These are phyloP conservation scores for Mola mola DNA, from an alignment of 2,113 vertebrate species.

Conservation along the genomic window DNA sequence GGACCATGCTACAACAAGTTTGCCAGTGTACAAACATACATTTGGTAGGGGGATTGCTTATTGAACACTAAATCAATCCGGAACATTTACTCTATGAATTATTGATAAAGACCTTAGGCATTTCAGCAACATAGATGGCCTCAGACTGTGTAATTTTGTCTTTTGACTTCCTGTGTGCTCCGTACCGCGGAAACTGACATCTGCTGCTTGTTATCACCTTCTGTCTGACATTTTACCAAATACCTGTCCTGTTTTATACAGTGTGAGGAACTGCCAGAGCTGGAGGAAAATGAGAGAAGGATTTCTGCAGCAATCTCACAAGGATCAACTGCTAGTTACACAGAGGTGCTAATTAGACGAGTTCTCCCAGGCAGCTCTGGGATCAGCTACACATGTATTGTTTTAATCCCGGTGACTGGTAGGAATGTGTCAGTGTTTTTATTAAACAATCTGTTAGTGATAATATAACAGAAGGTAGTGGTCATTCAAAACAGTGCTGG, in stretches of 20 bases:
- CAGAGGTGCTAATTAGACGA: not conserved
- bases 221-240: not conserved
- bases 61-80: not conserved
- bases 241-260: not conserved
- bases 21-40: too few species aligned
- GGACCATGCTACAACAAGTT: too few species aligned
- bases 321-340: not conserved
- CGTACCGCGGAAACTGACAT: not conserved
- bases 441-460: not conserved
- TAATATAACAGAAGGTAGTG: too few species aligned
- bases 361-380: not conserved
- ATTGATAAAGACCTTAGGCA: not conserved
- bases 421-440: not conserved
- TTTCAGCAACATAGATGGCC: not conserved
- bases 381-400: conserved; percentile 1
- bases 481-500: too few species aligned
- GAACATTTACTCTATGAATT: conserved; percentile 7
- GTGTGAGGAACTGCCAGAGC: not conserved
- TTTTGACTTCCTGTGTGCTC: not conserved
- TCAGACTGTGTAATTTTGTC: not conserved
- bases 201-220: conserved; percentile 6
- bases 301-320: not conserved
- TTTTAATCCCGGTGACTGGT: not conserved
- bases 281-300: not conserved
- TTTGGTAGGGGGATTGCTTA: not conserved